These are phyloP conservation scores for Cantharis flavilabris DNA, from an alignment of 2,888 invertebrate species.

Conservation along the genomic window DNA sequence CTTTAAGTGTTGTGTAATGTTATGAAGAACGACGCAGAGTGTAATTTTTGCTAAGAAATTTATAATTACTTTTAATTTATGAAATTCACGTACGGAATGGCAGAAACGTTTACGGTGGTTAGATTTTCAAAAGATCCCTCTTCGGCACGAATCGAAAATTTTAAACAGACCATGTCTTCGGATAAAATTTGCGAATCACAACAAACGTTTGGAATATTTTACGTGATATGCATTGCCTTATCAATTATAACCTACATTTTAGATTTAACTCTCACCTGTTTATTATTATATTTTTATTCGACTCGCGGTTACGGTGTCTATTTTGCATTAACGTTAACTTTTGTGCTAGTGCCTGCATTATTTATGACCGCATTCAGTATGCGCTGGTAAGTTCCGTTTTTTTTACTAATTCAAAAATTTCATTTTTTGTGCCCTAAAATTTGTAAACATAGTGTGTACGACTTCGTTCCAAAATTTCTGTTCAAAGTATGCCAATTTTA, in stretches of 20 bases:
- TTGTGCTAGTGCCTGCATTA: slow-evolving; percentile 58
- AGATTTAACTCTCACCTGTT: slow-evolving; percentile 53
- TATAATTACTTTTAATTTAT: not conserved
- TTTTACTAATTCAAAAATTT: not conserved
- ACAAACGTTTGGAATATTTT: slow-evolving; percentile 50
- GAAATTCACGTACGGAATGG: slow-evolving; percentile 44
- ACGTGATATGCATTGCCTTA: slow-evolving; percentile 54
- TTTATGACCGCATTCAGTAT: slow-evolving; percentile 59
- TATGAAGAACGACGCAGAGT: not conserved
- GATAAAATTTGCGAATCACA: slow-evolving; percentile 49
- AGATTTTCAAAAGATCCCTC: slow-evolving; percentile 55
- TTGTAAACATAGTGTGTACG: not conserved
- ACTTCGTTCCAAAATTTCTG: not conserved
- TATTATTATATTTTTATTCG: slow-evolving; percentile 55
- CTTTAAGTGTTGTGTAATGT: not conserved
- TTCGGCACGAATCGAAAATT: slow-evolving; percentile 51
- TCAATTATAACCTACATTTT: slow-evolving; percentile 56
- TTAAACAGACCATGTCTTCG: slow-evolving; percentile 47
- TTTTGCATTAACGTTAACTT: slow-evolving; percentile 59
- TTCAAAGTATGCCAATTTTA: not conserved
- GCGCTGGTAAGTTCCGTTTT: slow-evolving; percentile 53
- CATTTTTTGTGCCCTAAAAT: not conserved
- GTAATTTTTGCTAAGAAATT: not conserved
- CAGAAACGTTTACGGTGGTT: slow-evolving; percentile 55
- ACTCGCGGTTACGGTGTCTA: slow-evolving; percentile 52